Conservation (phyloP, 2,797 vertebrate species). For the Trachurus trachurus region DNA sequence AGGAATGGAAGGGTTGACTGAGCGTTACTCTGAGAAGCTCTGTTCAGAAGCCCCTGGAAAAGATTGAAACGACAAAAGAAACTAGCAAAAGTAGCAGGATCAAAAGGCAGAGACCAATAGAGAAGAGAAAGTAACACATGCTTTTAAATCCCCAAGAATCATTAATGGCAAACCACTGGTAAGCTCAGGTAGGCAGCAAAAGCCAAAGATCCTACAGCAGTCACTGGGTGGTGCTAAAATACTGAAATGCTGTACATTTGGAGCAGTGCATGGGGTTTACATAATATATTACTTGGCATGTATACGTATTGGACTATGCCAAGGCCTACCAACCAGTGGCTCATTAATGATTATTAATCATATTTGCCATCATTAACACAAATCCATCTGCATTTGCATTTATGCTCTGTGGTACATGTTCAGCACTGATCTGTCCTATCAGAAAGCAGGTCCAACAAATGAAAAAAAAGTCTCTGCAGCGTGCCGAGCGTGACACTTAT, state of each 20-base stretch:
- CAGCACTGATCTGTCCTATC: constrained; percentile 15
- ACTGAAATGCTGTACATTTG: constrained; percentile 28
- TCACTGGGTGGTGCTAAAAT: constrained; percentile 75
- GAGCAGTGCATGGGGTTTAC: constrained; percentile 43
- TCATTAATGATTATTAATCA: constrained; percentile 51
- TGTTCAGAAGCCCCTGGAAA: constrained; percentile 94
- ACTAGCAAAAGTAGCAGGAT: constrained; percentile 77
- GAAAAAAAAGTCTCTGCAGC: background rate
- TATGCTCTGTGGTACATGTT: constrained; percentile 5
- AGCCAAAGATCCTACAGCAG: constrained; percentile 36
- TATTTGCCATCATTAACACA: constrained; percentile 19
- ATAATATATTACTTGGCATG: constrained; percentile 10
- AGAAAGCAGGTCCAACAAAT: background rate
- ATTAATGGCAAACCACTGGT: constrained; percentile 60
- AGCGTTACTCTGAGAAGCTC: constrained; percentile 76
- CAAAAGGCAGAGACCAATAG: constrained; percentile 67
- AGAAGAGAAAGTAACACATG: constrained; percentile 62
- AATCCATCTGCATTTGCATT: constrained; percentile 21
- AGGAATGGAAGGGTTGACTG: constrained; percentile 89
- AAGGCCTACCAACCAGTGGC: constrained; percentile 45
- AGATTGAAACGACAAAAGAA: constrained; percentile 84
- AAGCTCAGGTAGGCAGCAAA: constrained; percentile 16
- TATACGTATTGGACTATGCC: constrained; percentile 9
- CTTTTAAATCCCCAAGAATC: constrained; percentile 42
- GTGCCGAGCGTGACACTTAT: background rate